phyloP scores from a whole-genome alignment of 2,113 vertebrate species.

The Dissostichus mawsoni region DNA sequence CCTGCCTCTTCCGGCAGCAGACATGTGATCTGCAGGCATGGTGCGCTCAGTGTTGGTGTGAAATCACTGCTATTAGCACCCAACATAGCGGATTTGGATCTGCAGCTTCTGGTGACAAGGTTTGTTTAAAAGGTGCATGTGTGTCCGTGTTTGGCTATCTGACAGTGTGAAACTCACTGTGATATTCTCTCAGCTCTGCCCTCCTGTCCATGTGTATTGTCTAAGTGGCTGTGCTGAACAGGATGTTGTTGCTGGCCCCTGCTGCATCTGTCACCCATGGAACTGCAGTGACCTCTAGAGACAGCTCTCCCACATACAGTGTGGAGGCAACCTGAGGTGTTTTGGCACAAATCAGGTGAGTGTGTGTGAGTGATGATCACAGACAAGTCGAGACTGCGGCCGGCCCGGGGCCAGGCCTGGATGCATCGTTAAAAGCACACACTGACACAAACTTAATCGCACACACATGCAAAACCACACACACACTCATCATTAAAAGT shows the following conservation, averaged over 20 bases:
- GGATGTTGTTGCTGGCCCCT: slow-evolving; percentile 64
- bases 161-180: slow-evolving; percentile 62
- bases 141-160: slow-evolving; percentile 34
- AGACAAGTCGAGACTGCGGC: slow-evolving; percentile 48
- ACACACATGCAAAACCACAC: neutral
- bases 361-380: slow-evolving; percentile 48
- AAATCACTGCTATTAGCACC: slow-evolving; percentile 54
- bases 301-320: slow-evolving; percentile 83
- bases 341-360: slow-evolving; percentile 53
- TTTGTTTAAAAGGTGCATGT: slow-evolving; percentile 39
- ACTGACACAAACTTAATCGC: neutral
- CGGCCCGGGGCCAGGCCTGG: slow-evolving; percentile 18
- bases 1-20: slow-evolving; percentile 20
- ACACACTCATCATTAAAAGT: slow-evolving; percentile 32
- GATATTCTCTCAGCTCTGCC: slow-evolving; percentile 54
- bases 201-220: slow-evolving; percentile 57
- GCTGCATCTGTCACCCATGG: slow-evolving; percentile 85
- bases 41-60: slow-evolving; percentile 35
- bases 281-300: slow-evolving; percentile 88
- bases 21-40: slow-evolving; percentile 30
- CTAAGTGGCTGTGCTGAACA: slow-evolving; percentile 73
- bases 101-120: slow-evolving; percentile 44
- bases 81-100: slow-evolving; percentile 51
- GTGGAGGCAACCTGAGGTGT: slow-evolving; percentile 66
- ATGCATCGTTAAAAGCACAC: slow-evolving; percentile 19